These are phyloP conservation scores for Hoplostethus mediterraneus DNA, from an alignment of 2,797 vertebrate species.

Conservation along the genomic window DNA sequence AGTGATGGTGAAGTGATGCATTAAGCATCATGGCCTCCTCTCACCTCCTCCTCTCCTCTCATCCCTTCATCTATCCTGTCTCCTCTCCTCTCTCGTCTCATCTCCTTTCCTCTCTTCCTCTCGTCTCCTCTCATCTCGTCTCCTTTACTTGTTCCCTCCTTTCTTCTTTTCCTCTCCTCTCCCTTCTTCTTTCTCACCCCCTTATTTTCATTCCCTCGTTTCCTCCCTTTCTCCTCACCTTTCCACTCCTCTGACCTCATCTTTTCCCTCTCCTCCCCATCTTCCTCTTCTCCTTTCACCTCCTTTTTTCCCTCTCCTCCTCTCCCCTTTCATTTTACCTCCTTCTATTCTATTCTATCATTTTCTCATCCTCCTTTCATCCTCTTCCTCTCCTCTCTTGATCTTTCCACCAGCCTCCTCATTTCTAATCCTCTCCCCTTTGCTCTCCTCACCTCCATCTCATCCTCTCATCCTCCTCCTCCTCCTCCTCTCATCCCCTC, in stretches of 20 bases:
- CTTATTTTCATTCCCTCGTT: not conserved
- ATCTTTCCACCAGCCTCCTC: too few relatives aligned
- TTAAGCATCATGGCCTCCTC: constrained; percentile 36
- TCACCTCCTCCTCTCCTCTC: constrained; percentile 12
- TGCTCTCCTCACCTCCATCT: constrained; percentile 24
- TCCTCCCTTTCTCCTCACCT: not conserved
- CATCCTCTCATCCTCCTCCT: constrained; percentile 39
- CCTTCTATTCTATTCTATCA: constrained; percentile 17
- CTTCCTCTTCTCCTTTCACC: constrained; percentile 17
- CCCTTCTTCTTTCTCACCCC: constrained; percentile 13
- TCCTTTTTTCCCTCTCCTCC: not conserved
- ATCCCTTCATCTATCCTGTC: too few relatives aligned
- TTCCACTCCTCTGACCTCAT: constrained; percentile 29
- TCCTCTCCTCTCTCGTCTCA: constrained; percentile 3
- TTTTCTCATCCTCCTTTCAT: constrained; percentile 20
- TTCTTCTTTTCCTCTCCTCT: constrained; percentile 24
- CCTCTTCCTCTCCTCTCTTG: constrained; percentile 3
- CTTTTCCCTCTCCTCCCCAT: constrained; percentile 24
- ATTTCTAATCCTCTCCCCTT: constrained; percentile 16
- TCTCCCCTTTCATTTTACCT: constrained; percentile 17
- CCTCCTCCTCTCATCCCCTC: constrained; percentile 18
- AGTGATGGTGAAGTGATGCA: constrained; percentile 18
- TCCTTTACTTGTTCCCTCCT: not conserved
- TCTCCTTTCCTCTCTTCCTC: constrained; percentile 15
- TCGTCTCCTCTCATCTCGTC: constrained; percentile 40